Percentiles rank a stretch among this genome's conserved stretches.
Evolutionary conservation across 1,140 invertebrate genomes (phyloP).

Genomic region (Drosophila tsacasi): DNA sequence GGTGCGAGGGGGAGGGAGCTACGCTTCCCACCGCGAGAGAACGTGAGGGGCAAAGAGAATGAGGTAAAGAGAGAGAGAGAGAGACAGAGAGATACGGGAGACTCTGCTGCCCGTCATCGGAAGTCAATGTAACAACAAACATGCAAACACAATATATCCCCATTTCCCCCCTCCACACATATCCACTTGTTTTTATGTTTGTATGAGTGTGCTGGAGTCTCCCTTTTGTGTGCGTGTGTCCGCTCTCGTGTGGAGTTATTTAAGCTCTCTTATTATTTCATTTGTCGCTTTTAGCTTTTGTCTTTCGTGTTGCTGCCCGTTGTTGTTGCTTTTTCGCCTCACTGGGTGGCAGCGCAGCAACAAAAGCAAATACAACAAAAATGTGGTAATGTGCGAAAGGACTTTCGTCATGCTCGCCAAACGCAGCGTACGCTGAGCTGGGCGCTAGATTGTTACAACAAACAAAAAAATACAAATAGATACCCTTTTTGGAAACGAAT

Average conservation of each 20-base stretch:
- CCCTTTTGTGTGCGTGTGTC: conserved; percentile 25
- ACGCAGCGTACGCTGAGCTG: conserved; percentile 36
- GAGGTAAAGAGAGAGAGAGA: conserved; percentile 9
- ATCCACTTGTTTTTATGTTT: conserved; percentile 20
- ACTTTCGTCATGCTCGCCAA: conserved; percentile 80
- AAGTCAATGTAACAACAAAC: conserved; percentile 84
- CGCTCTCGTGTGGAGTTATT: conserved; percentile 80
- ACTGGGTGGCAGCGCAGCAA: conserved; percentile 66
- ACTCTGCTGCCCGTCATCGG: conserved; percentile 76
- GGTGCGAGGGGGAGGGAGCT: conserved; percentile 1
- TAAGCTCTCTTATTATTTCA: conserved; percentile 84
- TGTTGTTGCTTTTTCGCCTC: conserved; percentile 44
- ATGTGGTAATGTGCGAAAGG: conserved; percentile 83
- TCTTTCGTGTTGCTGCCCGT: conserved; percentile 74
- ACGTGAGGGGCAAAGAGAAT: neutral
- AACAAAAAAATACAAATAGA: conserved; percentile 25
- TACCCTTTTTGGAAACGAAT: conserved; percentile 6
- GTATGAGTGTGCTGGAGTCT: conserved; percentile 19
- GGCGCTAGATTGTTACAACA: conserved; percentile 34
- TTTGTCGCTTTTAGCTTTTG: conserved; percentile 84
- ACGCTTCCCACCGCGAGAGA: neutral
- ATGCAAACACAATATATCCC: conserved; percentile 66
- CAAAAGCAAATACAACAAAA: conserved; percentile 47
- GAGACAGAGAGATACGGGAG: conserved; percentile 21
- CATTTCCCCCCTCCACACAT: conserved; percentile 12